Conservation (phyloP, 2,113 vertebrate genomes). For the Pterocles gutturalis region DNA sequence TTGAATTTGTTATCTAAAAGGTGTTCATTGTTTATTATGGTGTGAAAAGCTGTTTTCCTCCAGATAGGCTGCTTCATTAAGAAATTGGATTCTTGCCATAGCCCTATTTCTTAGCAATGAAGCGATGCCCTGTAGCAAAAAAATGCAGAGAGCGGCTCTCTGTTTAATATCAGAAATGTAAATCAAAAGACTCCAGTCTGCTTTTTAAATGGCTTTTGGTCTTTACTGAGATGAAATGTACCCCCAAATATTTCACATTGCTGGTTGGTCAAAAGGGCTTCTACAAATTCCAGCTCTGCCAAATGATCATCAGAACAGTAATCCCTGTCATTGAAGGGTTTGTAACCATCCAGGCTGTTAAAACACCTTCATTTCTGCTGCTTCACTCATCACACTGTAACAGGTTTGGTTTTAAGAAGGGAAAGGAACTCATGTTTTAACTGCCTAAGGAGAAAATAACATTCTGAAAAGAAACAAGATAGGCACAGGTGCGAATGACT, state of each 20-base stretch:
- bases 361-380: conserved; percentile 65
- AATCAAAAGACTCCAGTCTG: conserved; percentile 70
- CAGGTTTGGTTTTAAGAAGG: conserved; percentile 53
- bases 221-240: conserved; percentile 61
- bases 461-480: not conserved
- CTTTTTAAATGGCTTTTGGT: conserved; percentile 67
- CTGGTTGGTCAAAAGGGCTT: not conserved
- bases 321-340: conserved; percentile 54
- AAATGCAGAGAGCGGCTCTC: conserved; percentile 42
- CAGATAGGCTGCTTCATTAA: conserved; percentile 84
- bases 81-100: conserved; percentile 79
- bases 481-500: not conserved
- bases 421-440: conserved; percentile 44
- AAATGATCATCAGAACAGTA: not conserved
- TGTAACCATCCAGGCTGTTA: conserved; percentile 11
- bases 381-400: conserved; percentile 65
- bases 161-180: conserved; percentile 75
- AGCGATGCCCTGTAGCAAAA: conserved; percentile 66
- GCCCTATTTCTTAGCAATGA: conserved; percentile 62
- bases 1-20: conserved; percentile 83
- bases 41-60: conserved; percentile 84
- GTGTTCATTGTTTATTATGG: conserved; percentile 80
- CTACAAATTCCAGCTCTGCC: not conserved
- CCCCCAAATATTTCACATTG: conserved; percentile 30
- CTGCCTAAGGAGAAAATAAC: conserved; percentile 3